A percentile compares a stretch with the other conserved stretches of the same genome.
phyloP scores from a whole-genome alignment of 2,888 invertebrate genomes.

The Electrophaes corylata region DNA sequence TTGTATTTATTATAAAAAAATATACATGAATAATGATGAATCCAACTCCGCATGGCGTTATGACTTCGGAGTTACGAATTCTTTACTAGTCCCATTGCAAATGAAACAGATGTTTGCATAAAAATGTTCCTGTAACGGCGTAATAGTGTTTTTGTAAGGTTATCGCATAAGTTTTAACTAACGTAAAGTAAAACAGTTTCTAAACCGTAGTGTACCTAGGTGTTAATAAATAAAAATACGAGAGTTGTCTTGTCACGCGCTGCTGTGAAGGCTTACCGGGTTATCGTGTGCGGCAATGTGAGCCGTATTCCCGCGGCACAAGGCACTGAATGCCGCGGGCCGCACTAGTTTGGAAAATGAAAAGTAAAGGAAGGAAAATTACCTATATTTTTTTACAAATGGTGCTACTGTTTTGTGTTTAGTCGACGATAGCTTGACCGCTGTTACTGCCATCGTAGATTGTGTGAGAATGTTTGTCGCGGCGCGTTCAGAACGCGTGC shows the following conservation, averaged over 20 bases:
- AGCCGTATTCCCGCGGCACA: slow-evolving; percentile 6
- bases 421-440: slow-evolving; percentile 75
- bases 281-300: slow-evolving; percentile 24
- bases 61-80: slow-evolving; percentile 63
- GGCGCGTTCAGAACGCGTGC: slow-evolving; percentile 53
- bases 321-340: slow-evolving; percentile 25
- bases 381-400: slow-evolving; percentile 79
- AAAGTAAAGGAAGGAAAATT: slow-evolving; percentile 56
- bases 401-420: slow-evolving; percentile 82
- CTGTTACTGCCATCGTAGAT: slow-evolving; percentile 69
- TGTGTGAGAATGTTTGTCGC: slow-evolving; percentile 42
- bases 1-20: slow-evolving; percentile 55
- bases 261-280: slow-evolving; percentile 51
- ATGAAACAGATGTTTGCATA: slow-evolving; percentile 78
- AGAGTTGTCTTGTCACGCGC: slow-evolving; percentile 49
- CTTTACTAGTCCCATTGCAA: slow-evolving; percentile 82
- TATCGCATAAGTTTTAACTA: slow-evolving; percentile 68
- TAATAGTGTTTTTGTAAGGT: slow-evolving; percentile 74
- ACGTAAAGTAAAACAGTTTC: slow-evolving; percentile 61
- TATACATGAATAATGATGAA: slow-evolving; percentile 54
- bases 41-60: slow-evolving; percentile 60
- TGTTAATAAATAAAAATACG: slow-evolving; percentile 44
- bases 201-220: slow-evolving; percentile 45
- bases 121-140: slow-evolving; percentile 81
- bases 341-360: slow-evolving; percentile 46